Base-by-base conservation (phyloP, 1,140 invertebrate species). In the Gerris buenoi region DNA sequence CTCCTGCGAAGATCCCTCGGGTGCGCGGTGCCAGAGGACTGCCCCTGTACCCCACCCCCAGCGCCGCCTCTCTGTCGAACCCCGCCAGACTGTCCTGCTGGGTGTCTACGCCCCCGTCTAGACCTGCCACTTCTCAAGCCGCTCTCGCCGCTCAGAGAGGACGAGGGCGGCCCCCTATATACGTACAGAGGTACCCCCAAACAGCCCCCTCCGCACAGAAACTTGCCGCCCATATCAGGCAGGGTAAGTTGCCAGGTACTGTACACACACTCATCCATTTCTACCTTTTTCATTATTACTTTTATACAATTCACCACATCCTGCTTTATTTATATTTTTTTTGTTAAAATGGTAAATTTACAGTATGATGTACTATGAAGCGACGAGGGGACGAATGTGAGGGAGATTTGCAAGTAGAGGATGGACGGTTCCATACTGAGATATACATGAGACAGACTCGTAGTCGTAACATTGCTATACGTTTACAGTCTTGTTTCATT, bases 1-100 rank as follows among this genome's bases (percentile, higher is more conserved):
- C 90, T 1, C 92, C 93, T 1, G 91, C 91, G 1, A 94, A 95
- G 78, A 93, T 95, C 78, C 89, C 91, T 58, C 82, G 87, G 77
- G 78, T 88, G 66, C 70, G 75, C 74, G 70, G 74, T 76, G 3
- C 75, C 81, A 68, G 79, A 77, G 2, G 27, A 78, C 78, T 74
- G 78, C 5, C 76, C 77, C 1, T 78, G 5, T 74, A 77, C 69
- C 79, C 77, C 65, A 67, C 75, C 1, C 78, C 79, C 64, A 70
- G 78, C 68, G 79, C 78, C 65, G 68, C 74, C 0, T 70, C 77
- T 68, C 75, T 76, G 69, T 75, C 77, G 27, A 76, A 75, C 33
- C 70, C 70, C 27, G 73, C 73, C 23, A 65, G 75, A 65, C 75
- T 75, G 65, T 69, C 76, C 65, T 22, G 5, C 10, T 22, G 10